These are phyloP conservation scores for Acleris emargana DNA, from an alignment of 2,888 invertebrate species.

Conservation along the genomic window DNA sequence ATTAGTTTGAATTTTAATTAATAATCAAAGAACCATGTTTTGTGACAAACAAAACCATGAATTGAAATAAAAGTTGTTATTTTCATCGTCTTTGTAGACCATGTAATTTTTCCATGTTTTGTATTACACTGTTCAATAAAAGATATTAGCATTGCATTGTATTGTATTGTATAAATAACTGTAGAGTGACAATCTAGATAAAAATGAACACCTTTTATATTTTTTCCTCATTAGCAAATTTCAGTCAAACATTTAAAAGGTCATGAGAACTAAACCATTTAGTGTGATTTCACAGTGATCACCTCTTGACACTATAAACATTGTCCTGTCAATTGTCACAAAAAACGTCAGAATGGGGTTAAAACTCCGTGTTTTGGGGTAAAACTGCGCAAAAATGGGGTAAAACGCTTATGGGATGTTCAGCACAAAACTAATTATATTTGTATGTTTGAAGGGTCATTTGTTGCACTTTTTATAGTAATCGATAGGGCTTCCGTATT, in stretches of 20 bases:
- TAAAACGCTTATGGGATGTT: conserved; percentile 60
- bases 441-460: conserved; percentile 71
- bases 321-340: conserved; percentile 64
- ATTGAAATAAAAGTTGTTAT: too few relatives aligned
- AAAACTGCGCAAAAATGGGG: conserved; percentile 45
- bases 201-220: too few relatives aligned
- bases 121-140: too few relatives aligned
- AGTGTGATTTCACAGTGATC: conserved; percentile 69
- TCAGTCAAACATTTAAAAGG: conserved; percentile 36
- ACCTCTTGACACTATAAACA: conserved; percentile 71
- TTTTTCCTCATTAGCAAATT: not conserved
- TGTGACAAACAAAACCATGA: too few relatives aligned
- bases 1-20: too few relatives aligned
- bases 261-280: conserved; percentile 62
- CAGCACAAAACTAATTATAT: conserved; percentile 77
- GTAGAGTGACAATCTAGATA: too few relatives aligned
- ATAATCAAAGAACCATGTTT: too few relatives aligned
- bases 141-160: too few relatives aligned
- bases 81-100: too few relatives aligned
- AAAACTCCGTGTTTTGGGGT: conserved; percentile 80
- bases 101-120: too few relatives aligned
- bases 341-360: conserved; percentile 71
- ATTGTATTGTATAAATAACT: too few relatives aligned
- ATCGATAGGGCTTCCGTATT: conserved; percentile 61
- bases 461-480: conserved; percentile 56